These are phyloP conservation scores for Catocala nupta DNA, from an alignment of 2,888 invertebrate genomes.

Conservation along the genomic window DNA sequence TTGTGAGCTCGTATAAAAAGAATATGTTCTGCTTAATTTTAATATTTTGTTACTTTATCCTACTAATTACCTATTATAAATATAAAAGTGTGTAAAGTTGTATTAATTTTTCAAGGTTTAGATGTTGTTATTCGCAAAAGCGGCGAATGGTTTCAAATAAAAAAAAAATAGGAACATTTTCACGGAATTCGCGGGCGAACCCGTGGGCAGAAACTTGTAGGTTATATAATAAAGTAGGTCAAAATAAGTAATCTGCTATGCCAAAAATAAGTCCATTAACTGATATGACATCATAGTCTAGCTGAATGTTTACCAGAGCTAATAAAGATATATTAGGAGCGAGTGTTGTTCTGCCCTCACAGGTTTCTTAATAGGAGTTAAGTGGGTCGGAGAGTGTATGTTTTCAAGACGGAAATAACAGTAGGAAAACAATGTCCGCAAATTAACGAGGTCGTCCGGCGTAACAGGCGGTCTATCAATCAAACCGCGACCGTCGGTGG, in stretches of 20 bases:
- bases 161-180: too few species aligned
- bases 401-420: constrained; percentile 61
- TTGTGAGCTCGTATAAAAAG: constrained; percentile 17
- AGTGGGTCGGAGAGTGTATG: constrained; percentile 30
- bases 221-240: constrained; percentile 2
- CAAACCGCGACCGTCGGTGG: constrained; percentile 61
- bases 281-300: too few species aligned
- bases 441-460: constrained; percentile 74
- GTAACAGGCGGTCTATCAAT: constrained; percentile 81
- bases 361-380: constrained; percentile 24
- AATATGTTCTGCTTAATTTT: constrained; percentile 14
- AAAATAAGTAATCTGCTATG: neutral
- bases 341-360: constrained; percentile 8
- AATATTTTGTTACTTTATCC: constrained; percentile 2
- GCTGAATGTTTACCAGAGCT: constrained; percentile 5
- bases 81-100: too few species aligned
- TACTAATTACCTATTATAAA: too few species aligned
- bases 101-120: too few species aligned
- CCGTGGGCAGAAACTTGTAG: neutral
- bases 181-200: too few species aligned
- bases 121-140: too few species aligned
- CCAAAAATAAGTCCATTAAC: constrained; percentile 3
- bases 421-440: constrained; percentile 65
- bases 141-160: too few species aligned
- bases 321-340: constrained; percentile 14